Evolutionary conservation across 1,140 invertebrate genomes (phyloP), one percentile per base, ranked within the genome.

Genomic region (Cydia amplana): DNA sequence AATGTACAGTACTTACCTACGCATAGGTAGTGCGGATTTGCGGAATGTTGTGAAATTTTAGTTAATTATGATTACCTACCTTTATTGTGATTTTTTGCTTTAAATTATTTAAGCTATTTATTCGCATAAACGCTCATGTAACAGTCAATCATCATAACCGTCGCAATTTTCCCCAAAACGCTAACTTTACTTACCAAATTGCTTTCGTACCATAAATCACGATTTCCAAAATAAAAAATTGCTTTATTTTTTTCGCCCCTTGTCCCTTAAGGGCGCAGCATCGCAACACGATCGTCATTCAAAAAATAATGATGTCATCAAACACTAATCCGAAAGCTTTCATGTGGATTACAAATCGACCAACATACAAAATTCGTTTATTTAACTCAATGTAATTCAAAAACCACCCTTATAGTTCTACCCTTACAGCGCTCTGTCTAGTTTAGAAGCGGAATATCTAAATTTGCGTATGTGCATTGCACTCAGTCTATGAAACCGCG

Each of bases 261-360:
- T 64, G 60, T 77, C 81, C 85, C 83, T 78, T 81, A 78, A 80
- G 83, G 83, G 84, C 81, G 76, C 76, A 82, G 77, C 85, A 91
- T 89, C 85, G 88, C 89, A 82, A 90, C 89, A 85, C 86, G 86
- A 92, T 88, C 84, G 87, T 88, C 89, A 87, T 93, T 90, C 83
- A 86, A 82, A 85, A 88, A 91, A 92, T 92, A 92, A 92, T 92
- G 91, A 92, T 88, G 89, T 92, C 91, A 92, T 92, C 90, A 92
- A 91, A 92, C 91, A 90, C 91, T 92, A 92, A 92, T 92, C 91
- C 87, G 78, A 89, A 89, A 91, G 91, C 91, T 92, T 92, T 92
- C 90, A 91, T 91, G 90, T 91, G 91, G 90, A 92, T 92, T 92
- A 88, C 85, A 85, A 74, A 78, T 73, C 51, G 2, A 77, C 79